These are phyloP conservation scores for Pseudomyrmex pallidus DNA, from an alignment of 1,140 invertebrate species.

Conservation along the genomic window DNA sequence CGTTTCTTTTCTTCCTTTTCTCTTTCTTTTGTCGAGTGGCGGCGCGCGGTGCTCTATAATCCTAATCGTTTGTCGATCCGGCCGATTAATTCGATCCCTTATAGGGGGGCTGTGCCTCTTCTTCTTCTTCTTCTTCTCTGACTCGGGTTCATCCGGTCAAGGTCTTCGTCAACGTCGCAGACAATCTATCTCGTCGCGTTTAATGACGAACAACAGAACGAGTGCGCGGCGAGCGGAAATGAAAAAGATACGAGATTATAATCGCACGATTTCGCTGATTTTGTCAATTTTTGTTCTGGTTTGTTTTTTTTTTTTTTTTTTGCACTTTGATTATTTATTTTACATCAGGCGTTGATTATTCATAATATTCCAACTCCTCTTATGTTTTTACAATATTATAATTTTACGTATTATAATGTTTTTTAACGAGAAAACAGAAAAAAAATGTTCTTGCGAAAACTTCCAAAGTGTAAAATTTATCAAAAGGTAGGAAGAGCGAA, in stretches of 20 bases:
- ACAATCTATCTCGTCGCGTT: background rate
- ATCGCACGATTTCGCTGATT: background rate
- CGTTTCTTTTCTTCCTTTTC: background rate
- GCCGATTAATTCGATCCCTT: constrained; percentile 26
- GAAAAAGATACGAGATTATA: background rate
- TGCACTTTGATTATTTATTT: background rate
- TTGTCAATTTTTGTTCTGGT: background rate
- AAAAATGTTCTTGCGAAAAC: background rate
- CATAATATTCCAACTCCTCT: background rate
- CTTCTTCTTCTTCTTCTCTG: background rate
- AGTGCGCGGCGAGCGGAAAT: background rate
- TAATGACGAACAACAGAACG: constrained; percentile 5
- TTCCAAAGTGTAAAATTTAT: background rate
- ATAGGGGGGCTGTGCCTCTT: background rate
- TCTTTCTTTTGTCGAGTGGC: constrained; percentile 9
- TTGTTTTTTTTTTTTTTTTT: too few relatives aligned
- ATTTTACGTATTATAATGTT: background rate
- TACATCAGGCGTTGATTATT: background rate
- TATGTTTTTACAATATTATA: background rate
- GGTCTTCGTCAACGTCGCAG: constrained; percentile 31
- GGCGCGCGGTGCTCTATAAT: constrained; percentile 16
- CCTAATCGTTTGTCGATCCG: constrained; percentile 62
- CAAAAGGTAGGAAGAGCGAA: background rate
- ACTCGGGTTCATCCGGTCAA: constrained; percentile 43
- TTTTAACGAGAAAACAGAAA: background rate